These are phyloP conservation scores for Acrobasis suavella DNA, from an alignment of 2,888 invertebrate genomes.

Conservation along the genomic window DNA sequence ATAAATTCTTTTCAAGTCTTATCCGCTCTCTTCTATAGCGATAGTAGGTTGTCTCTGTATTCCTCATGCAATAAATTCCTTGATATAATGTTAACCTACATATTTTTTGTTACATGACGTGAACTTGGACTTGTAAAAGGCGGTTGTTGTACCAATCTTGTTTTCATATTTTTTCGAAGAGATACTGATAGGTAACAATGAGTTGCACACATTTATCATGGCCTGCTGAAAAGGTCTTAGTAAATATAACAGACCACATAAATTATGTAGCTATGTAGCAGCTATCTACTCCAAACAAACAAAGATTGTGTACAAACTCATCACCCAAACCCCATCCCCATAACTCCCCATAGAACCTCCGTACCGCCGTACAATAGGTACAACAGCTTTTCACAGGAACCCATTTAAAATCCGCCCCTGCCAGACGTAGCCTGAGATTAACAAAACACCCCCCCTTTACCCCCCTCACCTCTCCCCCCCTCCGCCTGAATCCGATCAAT, in stretches of 20 bases:
- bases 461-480: constrained; percentile 32
- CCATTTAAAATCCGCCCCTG: constrained; percentile 59
- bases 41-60: no score
- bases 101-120: no score
- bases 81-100: no score
- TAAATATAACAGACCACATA: neutral
- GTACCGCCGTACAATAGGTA: constrained; percentile 22
- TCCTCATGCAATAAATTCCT: no score
- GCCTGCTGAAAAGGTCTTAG: neutral
- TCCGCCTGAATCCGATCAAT: constrained; percentile 51
- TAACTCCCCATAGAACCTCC: neutral
- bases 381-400: constrained; percentile 42
- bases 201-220: no score
- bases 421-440: constrained; percentile 69
- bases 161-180: no score
- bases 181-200: no score
- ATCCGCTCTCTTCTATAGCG: no score
- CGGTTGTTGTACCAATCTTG: no score
- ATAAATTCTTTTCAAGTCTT: no score
- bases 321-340: constrained; percentile 9
- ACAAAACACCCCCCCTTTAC: constrained; percentile 52
- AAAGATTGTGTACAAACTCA: constrained; percentile 19
- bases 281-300: constrained; percentile 14
- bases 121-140: no score
- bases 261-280: neutral